Base-by-base conservation (phyloP, 2,888 invertebrate species). In the Automeris io region DNA sequence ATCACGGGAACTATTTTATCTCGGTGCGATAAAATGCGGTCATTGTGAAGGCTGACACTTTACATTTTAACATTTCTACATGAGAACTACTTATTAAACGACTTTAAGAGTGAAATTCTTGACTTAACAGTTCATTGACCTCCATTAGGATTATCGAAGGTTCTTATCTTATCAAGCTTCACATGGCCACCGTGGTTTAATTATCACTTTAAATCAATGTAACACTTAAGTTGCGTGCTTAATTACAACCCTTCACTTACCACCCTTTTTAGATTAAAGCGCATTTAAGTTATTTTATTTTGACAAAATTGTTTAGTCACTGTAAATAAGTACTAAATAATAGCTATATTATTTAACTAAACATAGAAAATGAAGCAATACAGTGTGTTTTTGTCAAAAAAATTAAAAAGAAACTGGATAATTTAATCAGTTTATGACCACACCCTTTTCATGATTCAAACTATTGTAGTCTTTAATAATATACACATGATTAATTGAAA, bases 41-140 rank as follows among this genome's bases (percentile, higher is more conserved):
- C 63, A 62, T 65, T 70, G 57, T 69, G 49, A 59, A 70, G 64
- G 65, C 72, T 69, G 69, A 70, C 69, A 54, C 37, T 23, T 8
- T 26, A 29, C 29, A 26, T 16, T 29, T 8, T 29, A 16, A 16
- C 16, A n/a, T 16, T 16, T 16, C 16, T 6, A 2, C 1, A 16
- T 16, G 2, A n/a, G n/a, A 5, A n/a, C 8, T 16, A 16, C 16
- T 8, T 29, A 29, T 13, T 29, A 16, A 26, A 3, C 13, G 6
- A 29, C 12, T 42, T 40, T 42, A 47, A 44, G 29, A 36, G 21
- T 22, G 29, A 31, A 37, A 29, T 18, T 22, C 31, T 22, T 46
- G 40, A 22, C 42, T 42, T 35, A 43, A 29, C 39, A 54, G 69
- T 62, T 68, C 69, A 64, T 42, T 61, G 67, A 69, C 68, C 70